These are phyloP conservation scores for Gisinianus flammeolus DNA, from an alignment of 2,888 invertebrate species.

Conservation along the genomic window DNA sequence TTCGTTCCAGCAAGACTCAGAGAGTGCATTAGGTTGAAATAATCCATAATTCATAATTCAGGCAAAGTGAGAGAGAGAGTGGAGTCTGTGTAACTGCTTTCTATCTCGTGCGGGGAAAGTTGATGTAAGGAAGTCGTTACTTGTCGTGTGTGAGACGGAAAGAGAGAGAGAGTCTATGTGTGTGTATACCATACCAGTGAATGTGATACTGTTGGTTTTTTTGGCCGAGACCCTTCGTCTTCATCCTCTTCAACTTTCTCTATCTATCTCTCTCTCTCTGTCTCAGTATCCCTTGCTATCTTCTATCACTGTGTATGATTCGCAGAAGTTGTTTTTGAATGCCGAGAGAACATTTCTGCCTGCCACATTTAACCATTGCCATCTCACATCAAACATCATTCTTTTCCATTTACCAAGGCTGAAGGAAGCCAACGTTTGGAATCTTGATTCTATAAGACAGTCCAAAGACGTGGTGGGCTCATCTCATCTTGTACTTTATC, in stretches of 20 bases:
- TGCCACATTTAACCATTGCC: constrained; percentile 25
- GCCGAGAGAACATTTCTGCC: neutral
- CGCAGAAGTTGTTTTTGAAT: neutral
- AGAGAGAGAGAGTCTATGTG: neutral
- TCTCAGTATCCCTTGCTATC: too few relatives aligned
- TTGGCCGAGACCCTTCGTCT: too few relatives aligned
- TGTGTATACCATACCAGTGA: neutral
- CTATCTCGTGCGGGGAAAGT: too few relatives aligned
- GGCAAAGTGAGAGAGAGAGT: constrained; percentile 12
- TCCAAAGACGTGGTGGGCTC: neutral
- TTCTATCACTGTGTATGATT: neutral
- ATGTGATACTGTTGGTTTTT: neutral
- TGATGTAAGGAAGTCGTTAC: neutral
- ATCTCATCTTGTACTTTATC: neutral
- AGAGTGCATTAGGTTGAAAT: constrained; percentile 43
- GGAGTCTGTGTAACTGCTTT: too few relatives aligned
- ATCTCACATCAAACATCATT: neutral
- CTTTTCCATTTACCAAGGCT: neutral
- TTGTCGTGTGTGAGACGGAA: neutral
- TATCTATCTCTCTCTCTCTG: too few relatives aligned
- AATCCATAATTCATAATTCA: constrained; percentile 49
- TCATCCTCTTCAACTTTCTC: too few relatives aligned
- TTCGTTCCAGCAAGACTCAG: constrained; percentile 28
- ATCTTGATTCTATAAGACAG: constrained; percentile 23
- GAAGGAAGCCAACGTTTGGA: neutral